Evolutionary conservation across 2,797 vertebrate species (phyloP), one percentile per base, ranked within the genome.

Genomic region (Gobio occitaniae): DNA sequence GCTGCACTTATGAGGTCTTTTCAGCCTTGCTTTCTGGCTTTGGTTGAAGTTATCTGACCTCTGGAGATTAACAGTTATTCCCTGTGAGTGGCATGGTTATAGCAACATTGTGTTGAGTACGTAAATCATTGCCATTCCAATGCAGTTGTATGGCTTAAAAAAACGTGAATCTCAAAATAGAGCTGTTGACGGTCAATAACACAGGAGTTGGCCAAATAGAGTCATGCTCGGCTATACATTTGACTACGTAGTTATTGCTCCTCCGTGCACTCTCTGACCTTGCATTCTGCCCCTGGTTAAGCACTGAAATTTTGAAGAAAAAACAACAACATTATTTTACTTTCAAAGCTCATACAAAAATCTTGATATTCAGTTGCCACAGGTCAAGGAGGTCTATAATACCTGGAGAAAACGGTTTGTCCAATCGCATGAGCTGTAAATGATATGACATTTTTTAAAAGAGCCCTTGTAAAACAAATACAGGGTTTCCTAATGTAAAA

Each of bases 1-100:
- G 71, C 38, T 48, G 41, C 65, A 66, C 56, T 48, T 52, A 69
- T 59, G 17, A 86, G 75, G 66, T 50, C 36, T 54, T 74, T 59
- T 68, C 25, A 66, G 72, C 70, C 36, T 16, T 59, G 38, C 29
- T 41, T 47, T 77, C 36, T 76, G 47, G 44, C 36, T 63, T 61
- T 71, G 41, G n/a, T 79, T 84, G 38, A 70, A 70, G 50, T 63
- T 25, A 48, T 10, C 29, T 25, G 41, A 63, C 38, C 74, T 52
- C 65, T 47, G 17, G 29, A 47, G 41, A 71, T 78, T 8, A 29
- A 19, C 19, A 41, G 32, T 70, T 36, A 4, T 66, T 38, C 5
- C 19, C 61, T 72, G 12, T 56, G 36, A 79, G 61, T 65, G 21
- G 36, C 21, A 44, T 61, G 54, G 54, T 44, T 78, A 44, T n/a